phyloP scores from a whole-genome alignment of 2,888 invertebrate genomes.

The Orchestes rusci region DNA sequence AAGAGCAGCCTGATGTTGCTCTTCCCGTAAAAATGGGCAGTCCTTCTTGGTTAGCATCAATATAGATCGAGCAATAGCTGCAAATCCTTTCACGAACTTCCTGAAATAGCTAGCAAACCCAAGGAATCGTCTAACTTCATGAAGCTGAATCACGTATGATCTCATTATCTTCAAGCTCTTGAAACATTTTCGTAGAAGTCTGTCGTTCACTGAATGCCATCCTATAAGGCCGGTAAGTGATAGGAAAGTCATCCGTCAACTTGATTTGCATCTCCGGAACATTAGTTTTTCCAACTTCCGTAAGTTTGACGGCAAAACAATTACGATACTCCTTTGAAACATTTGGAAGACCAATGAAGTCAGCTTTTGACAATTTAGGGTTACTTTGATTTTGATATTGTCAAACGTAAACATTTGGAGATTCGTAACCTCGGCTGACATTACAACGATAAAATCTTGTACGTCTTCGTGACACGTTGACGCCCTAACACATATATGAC shows the following conservation, averaged over 20 bases:
- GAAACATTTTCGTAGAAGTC: slow-evolving; percentile 14
- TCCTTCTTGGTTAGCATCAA: background rate
- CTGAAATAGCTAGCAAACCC: too few species aligned
- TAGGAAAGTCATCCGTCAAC: slow-evolving; percentile 10
- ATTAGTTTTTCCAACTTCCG: slow-evolving; percentile 20
- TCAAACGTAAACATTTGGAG: too few species aligned
- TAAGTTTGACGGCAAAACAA: slow-evolving; percentile 15
- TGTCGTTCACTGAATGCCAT: slow-evolving; percentile 19
- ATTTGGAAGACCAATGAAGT: slow-evolving; percentile 3
- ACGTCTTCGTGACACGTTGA: too few species aligned
- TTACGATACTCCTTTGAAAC: slow-evolving; percentile 18
- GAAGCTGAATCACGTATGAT: slow-evolving; percentile 17
- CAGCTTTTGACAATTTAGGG: background rate
- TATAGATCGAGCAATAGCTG: too few species aligned
- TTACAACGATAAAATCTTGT: too few species aligned
- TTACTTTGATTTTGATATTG: slow-evolving; percentile 1
- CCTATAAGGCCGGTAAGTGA: slow-evolving; percentile 21
- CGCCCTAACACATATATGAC: too few species aligned
- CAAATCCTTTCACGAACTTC: too few species aligned
- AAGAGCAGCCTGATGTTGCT: background rate
- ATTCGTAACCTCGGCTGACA: too few species aligned
- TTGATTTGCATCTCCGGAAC: slow-evolving; percentile 23
- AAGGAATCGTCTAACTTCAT: too few species aligned
- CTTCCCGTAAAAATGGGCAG: too few species aligned
- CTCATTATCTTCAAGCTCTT: slow-evolving; percentile 7